Conservation (phyloP, 2,888 invertebrate genomes). For the Ctena decussata region DNA sequence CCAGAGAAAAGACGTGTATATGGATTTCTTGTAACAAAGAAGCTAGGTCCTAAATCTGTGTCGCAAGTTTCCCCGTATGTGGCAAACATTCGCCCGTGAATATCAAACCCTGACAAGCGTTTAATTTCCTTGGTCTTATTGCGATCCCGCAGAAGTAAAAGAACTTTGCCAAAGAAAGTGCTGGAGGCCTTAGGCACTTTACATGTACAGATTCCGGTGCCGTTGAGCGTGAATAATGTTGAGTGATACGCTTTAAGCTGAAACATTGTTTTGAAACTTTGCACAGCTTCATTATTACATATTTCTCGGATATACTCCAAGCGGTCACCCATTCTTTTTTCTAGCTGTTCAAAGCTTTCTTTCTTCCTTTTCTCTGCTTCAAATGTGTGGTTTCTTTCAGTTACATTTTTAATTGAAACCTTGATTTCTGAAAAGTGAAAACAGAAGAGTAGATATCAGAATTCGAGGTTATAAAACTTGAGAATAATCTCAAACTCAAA, state of each 20-base stretch:
- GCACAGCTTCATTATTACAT: neutral
- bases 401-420: neutral
- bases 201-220: conserved; percentile 31
- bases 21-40: conserved; percentile 47
- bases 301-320: neutral
- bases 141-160: conserved; percentile 25
- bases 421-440: neutral
- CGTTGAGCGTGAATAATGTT: neutral
- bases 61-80: neutral
- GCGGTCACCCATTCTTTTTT: neutral
- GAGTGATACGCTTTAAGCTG: neutral
- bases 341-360: neutral
- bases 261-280: neutral
- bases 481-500: too few relatives aligned
- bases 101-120: conserved; percentile 28
- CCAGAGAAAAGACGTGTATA: conserved; percentile 50
- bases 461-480: too few relatives aligned
- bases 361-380: neutral
- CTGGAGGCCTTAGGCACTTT: conserved; percentile 50
- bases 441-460: neutral
- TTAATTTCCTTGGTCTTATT: conserved; percentile 17
- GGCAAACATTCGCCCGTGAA: conserved; percentile 17
- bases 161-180: conserved; percentile 29
- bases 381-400: neutral
- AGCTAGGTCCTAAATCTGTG: neutral